Base-by-base conservation (phyloP, 2,888 invertebrate species). In the Conops quadrifasciatus region DNA sequence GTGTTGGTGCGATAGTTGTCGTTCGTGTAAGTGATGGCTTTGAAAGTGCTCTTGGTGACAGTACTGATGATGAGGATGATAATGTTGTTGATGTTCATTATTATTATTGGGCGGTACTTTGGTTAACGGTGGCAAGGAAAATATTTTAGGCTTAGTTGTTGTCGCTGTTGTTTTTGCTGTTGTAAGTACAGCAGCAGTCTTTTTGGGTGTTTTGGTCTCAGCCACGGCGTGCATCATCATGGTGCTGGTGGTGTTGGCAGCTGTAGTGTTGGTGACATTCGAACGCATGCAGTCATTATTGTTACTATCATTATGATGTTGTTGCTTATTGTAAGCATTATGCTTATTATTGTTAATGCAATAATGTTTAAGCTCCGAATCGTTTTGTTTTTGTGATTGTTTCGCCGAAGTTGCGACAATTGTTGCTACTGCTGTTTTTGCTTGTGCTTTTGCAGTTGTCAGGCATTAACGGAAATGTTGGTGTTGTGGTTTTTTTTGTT, bases 281-380 rank as follows among this genome's bases (percentile, higher is more conserved):
- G 83, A 83, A 78, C 82, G 80, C 80, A 80, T 81, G 79, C 78
- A 75, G 74, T 74, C 78, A 69, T 71, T 78, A 74, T 72, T 77
- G 72, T 71, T 76, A 79, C 69, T 76, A 73, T 71, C 74, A 74
- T 72, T 76, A 73, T 77, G 79, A 77, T 79, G 78, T 68, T 69
- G 67, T 36, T 71, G 67, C 69, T 66, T 69, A 69, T 71, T 15
- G 58, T 21, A 15, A 45, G 26, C 11, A 56, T 58, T 51, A 62
- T 67, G 53, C 3, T 65, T 53, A 58, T 70, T 47, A 58, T 68
- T 59, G 45, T 30, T n/a, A 49, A 62, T 47, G 58, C 66, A 67
- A 70, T n/a, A n/a, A n/a, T 75, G 62, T 19, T 69, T 67, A 53
- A 47, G 47, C 45, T 71, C 45, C 45, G 3, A 15, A 58, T 58